Conservation (phyloP, 2,797 vertebrate genomes). For the Balearica regulorum region DNA sequence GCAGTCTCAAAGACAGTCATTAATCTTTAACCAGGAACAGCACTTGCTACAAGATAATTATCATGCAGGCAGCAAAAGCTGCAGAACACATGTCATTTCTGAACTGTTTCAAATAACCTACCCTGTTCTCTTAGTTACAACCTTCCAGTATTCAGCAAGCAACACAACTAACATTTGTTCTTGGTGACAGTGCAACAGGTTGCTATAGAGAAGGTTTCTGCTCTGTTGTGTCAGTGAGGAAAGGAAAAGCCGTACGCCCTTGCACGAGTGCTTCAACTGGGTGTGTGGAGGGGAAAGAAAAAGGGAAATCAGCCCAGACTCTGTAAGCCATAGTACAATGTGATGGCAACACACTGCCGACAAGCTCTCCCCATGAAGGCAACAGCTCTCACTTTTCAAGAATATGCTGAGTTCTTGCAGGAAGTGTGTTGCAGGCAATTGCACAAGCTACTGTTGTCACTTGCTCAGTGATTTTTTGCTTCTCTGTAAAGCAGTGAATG, state of each 20-base stretch:
- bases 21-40: slow-evolving; percentile 63
- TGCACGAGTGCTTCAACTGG: not conserved
- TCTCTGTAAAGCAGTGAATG: not conserved
- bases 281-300: not conserved
- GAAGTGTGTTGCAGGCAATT: not conserved
- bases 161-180: slow-evolving; percentile 15
- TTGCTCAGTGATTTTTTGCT: not conserved
- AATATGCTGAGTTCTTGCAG: not conserved
- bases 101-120: slow-evolving; percentile 31
- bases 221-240: not conserved
- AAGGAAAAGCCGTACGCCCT: not conserved
- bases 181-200: not conserved
- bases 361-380: not conserved
- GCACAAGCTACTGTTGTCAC: not conserved
- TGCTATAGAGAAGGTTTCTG: not conserved
- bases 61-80: slow-evolving; percentile 41
- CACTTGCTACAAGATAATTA: slow-evolving; percentile 45
- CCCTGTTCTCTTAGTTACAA: not conserved
- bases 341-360: not conserved
- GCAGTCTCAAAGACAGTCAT: slow-evolving; percentile 28
- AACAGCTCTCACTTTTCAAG: not conserved
- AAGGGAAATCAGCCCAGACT: not conserved
- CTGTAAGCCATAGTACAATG: not conserved
- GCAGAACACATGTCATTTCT: slow-evolving; percentile 41
- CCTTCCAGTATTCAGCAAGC: not conserved